Evolutionary conservation across 2,888 invertebrate genomes (phyloP), one percentile per base, ranked within the genome.

Genomic region (Amphiduros pacificus): DNA sequence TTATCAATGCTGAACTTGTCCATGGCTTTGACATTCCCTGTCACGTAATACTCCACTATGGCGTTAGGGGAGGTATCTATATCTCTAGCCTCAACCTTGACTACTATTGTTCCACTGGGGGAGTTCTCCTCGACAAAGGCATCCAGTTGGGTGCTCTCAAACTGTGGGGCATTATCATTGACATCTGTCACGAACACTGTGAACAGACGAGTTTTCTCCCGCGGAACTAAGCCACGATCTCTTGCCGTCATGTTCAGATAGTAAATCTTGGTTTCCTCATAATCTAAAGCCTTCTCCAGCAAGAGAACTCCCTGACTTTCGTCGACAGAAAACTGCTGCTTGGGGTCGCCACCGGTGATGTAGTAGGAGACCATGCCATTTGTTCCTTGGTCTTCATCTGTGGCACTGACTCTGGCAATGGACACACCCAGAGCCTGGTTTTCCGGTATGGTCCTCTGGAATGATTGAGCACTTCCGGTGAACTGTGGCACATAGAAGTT

Each of bases 321-420:
- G 78, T 94, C 88, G 9, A 97, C 89, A 53, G 87, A 85, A 79
- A 97, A 97, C 72, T 91, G 89, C 71, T 88, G 88, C 2, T 89
- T 87, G 66, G 89, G 88, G 77, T 95, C 94, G 4, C 95, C 96
- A 27, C 89, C 87, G 32, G 90, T 89, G 71, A 97, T 94, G 49
- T 92, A 91, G 85, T 93, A 97, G 55, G 94, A 88, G 4, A 96
- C 91, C 70, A 92, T 88, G 20, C 94, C 94, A 83, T 94, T 95
- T 31, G 88, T 85, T 52, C 91, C 93, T 78, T 91, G 91, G 66
- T 80, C 80, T 1, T 40, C 49, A 62, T 78, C 78, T 26, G 82
- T 95, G 92, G 68, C 77, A 24, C 69, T 72, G 60, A 73, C 91
- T 87, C 92, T 91, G 44, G 93, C 82, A 0, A 96, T 92, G 80